phyloP scores from a whole-genome alignment of 2,797 vertebrate genomes.

The Myiotriccus ornatus region DNA sequence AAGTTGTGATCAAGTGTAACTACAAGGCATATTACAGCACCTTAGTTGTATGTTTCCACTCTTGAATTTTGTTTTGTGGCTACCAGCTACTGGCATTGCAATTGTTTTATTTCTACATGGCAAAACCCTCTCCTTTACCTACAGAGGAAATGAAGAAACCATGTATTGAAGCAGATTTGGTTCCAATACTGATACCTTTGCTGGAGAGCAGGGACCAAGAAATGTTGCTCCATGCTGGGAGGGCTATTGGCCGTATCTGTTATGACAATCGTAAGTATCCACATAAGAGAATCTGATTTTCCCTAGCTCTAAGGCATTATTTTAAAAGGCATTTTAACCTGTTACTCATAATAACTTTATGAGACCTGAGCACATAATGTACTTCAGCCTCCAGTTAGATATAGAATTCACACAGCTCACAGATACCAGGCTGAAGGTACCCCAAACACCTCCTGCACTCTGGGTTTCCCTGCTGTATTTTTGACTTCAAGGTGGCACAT shows the following conservation, averaged over 20 bases:
- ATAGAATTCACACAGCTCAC: neutral
- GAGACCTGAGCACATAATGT: neutral
- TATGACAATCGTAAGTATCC: constrained; percentile 84
- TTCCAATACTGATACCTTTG: constrained; percentile 80
- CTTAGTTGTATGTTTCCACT: neutral
- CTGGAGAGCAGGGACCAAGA: constrained; percentile 83
- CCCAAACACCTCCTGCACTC: neutral
- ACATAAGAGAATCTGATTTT: neutral
- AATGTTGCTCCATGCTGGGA: constrained; percentile 84
- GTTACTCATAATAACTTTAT: neutral
- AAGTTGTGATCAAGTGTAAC: neutral
- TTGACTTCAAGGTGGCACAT: neutral
- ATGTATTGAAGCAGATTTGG: constrained; percentile 86
- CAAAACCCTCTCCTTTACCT: neutral
- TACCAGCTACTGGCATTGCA: neutral
- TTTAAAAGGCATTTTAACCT: neutral
- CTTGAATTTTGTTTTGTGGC: neutral
- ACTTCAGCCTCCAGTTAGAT: neutral
- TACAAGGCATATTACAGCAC: neutral
- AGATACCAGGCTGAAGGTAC: neutral
- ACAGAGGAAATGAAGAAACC: constrained; percentile 81
- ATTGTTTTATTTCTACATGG: neutral
- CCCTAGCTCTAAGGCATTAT: neutral
- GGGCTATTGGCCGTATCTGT: constrained; percentile 90
- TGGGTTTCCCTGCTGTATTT: neutral